Base-by-base conservation (phyloP, 2,797 vertebrate genomes). In the Sebastes goodei region DNA sequence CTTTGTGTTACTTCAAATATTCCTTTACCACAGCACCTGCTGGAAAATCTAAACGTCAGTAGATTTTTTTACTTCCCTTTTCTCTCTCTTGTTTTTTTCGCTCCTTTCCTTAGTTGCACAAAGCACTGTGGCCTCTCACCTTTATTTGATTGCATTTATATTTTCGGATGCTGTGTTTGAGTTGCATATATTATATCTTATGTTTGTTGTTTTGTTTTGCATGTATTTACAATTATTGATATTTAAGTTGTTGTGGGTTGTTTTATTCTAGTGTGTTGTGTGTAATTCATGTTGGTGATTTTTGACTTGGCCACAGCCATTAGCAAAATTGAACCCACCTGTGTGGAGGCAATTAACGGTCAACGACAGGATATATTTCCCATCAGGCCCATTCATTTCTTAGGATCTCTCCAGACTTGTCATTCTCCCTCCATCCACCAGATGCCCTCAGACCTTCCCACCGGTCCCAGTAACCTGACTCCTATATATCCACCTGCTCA, bases 11-110 rank as follows among this genome's bases (percentile, higher is more conserved):
- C 38, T 74, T 57, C 55, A 64, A 49, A 55, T 81, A 84, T 56
- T 63, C 35, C 10, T 83, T 83, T 69, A 77, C 49, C 46, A 2
- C 4, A 5, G 49, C 68, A 83, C 66, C 66, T 72, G 67, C 53
- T 64, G 70, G 53, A 46, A 75, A 38, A 81, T 25, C n/a, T 10
- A 29, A 75, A 42, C 3, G 5, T 33, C 29, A 56, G 49, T 0
- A 27, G 5, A 0, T 7, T 15, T 4, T 8, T 15, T 4, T 8
- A n/a, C 17, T n/a, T 8, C 11, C 8, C 35, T 4, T 2, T 25
- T 35, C 2, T 9, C 10, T 29, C 17, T 62, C 6, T 55, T 33
- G 38, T 0, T 8, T 52, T 17, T 14, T 29, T 29, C 27, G 5
- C 27, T 29, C 27, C 27, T 29, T 29, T 29, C 27, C 27, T 29